phyloP scores from a whole-genome alignment of 2,797 vertebrate species.

The Neosilurus hyrtlii region DNA sequence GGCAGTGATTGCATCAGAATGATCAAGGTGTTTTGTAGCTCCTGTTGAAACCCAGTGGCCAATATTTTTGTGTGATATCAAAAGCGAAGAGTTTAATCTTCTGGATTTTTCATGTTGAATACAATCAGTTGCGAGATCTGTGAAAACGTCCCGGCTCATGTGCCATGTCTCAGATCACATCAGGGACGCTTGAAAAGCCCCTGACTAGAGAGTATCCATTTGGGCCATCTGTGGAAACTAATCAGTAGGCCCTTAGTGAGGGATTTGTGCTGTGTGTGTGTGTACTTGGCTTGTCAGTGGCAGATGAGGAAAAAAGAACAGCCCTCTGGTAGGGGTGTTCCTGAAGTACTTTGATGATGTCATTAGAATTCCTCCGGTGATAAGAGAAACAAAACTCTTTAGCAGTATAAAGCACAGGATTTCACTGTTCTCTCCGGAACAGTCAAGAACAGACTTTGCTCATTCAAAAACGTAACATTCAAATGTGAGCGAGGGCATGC shows the following conservation, averaged over 20 bases:
- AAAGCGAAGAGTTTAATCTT: background rate
- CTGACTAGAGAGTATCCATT: conserved; percentile 3
- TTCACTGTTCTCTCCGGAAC: too few species aligned
- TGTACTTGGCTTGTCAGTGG: conserved; percentile 26
- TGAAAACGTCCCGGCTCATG: background rate
- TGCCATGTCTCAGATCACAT: conserved; percentile 38
- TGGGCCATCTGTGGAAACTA: conserved; percentile 35
- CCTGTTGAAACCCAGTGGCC: background rate
- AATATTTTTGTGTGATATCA: background rate
- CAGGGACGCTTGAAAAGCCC: conserved; percentile 1
- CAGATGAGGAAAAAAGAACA: conserved; percentile 41
- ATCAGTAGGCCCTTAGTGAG: conserved; percentile 28
- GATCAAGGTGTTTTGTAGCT: background rate
- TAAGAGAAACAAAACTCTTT: background rate
- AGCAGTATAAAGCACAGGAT: background rate
- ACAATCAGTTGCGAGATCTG: background rate
- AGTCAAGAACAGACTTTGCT: background rate
- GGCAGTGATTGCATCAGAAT: background rate
- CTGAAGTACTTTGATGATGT: conserved; percentile 52
- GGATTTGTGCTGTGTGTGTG: conserved; percentile 23
- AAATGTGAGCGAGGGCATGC: conserved; percentile 9
- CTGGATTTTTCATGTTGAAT: background rate
- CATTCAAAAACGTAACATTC: conserved; percentile 1
- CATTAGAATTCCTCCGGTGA: conserved; percentile 51
- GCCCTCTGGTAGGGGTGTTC: conserved; percentile 47